Evolutionary conservation across 2,113 vertebrate species (phyloP).

Genomic region (Apteryx owenii): DNA sequence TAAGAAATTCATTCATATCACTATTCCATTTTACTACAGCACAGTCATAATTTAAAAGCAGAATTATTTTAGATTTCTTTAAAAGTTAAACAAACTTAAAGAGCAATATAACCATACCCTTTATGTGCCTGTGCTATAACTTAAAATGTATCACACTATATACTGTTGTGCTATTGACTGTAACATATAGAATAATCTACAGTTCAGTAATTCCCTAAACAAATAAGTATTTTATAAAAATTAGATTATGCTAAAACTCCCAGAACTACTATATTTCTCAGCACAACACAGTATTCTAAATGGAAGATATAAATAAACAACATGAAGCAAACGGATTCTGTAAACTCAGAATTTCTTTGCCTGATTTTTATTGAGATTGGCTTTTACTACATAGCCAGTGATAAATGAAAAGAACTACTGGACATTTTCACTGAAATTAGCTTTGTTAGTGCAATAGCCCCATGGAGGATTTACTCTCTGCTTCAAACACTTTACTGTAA

Average conservation of each 20-base stretch:
- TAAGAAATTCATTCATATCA: background rate
- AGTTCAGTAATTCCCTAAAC: background rate
- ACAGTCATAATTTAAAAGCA: background rate
- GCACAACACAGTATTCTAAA: background rate
- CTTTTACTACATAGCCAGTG: background rate
- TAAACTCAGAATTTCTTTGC: background rate
- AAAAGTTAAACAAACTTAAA: conserved; percentile 8
- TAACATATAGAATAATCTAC: background rate
- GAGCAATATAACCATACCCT: background rate
- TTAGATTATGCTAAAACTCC: background rate
- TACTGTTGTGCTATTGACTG: background rate
- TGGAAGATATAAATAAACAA: conserved; percentile 4
- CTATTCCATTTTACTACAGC: background rate
- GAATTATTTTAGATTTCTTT: background rate
- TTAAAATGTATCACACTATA: background rate
- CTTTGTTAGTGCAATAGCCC: background rate
- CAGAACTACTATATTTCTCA: background rate
- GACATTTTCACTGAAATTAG: background rate
- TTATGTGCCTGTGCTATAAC: background rate
- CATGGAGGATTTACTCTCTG: background rate
- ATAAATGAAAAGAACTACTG: background rate
- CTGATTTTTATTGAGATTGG: background rate
- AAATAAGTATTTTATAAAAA: background rate
- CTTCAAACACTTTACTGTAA: background rate
- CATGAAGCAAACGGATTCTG: background rate